Evolutionary conservation across 2,888 invertebrate genomes (phyloP).

Genomic region (Patella pellucida): DNA sequence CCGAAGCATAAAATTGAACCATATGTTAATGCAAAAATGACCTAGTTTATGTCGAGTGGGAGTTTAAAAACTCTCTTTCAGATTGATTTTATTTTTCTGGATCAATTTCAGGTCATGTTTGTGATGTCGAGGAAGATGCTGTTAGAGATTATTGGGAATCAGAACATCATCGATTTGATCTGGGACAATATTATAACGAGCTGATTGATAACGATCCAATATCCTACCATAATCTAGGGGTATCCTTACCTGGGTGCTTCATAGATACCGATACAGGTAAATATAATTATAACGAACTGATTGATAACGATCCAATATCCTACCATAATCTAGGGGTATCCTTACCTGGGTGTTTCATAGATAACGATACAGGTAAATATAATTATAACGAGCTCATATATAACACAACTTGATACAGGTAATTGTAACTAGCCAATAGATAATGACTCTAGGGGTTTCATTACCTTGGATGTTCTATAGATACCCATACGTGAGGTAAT

Average conservation of each 20-base stretch:
- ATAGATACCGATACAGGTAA: slow-evolving; percentile 34
- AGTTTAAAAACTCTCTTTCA: too few relatives aligned
- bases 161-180: slow-evolving; percentile 68
- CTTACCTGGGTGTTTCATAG: slow-evolving; percentile 65
- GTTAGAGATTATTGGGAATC: slow-evolving; percentile 63
- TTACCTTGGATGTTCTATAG: too few relatives aligned
- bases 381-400: slow-evolving; percentile 43
- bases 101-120: neutral
- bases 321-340: slow-evolving; percentile 67
- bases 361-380: too few relatives aligned
- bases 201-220: slow-evolving; percentile 60
- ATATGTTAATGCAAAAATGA: too few relatives aligned
- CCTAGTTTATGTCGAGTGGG: too few relatives aligned
- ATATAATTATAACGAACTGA: slow-evolving; percentile 52
- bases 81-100: too few relatives aligned
- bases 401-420: slow-evolving; percentile 63
- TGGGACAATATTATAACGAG: slow-evolving; percentile 56
- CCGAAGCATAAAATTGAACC: too few relatives aligned
- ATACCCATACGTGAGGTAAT: slow-evolving; percentile 6
- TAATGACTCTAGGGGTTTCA: neutral
- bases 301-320: slow-evolving; percentile 56
- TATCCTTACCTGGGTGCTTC: slow-evolving; percentile 68
- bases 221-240: slow-evolving; percentile 65
- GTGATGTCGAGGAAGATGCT: slow-evolving; percentile 39
- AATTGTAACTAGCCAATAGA: too few relatives aligned